Percentiles rank a stretch among this genome's conserved stretches.
Conservation (phyloP, 35 echinoderm and acorn worm genomes). For the Apostichopus californicus region DNA sequence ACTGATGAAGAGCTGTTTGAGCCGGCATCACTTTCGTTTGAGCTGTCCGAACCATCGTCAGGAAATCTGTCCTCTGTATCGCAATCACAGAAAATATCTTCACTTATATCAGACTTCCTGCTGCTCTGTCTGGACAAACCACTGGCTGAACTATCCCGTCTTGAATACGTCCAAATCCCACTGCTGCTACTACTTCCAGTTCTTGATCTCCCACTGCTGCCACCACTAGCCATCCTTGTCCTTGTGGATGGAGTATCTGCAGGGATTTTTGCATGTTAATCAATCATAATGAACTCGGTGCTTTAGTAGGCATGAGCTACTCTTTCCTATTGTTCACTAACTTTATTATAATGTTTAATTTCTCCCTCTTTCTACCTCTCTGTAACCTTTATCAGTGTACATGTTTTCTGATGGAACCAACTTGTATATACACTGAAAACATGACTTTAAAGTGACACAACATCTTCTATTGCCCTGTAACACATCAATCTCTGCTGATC, state of each 20-base stretch:
- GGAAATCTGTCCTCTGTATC: not conserved
- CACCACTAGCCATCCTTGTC: not conserved
- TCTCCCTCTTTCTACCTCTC: too few relatives aligned
- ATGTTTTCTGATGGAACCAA: too few relatives aligned
- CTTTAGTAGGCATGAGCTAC: too few relatives aligned
- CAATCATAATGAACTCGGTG: too few relatives aligned
- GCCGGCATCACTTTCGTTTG: not conserved
- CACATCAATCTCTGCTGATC: too few relatives aligned
- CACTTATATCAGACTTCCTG: not conserved
- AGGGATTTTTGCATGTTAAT: not conserved
- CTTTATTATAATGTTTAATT: too few relatives aligned
- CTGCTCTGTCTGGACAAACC: not conserved
- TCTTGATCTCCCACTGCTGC: not conserved
- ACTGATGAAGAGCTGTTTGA: not conserved
- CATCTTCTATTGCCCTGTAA: too few relatives aligned
- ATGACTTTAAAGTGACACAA: too few relatives aligned
- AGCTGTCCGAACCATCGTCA: conserved; percentile 10
- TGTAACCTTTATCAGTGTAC: too few relatives aligned
- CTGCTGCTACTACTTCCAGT: conserved; percentile 3
- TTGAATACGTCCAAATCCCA: not conserved
- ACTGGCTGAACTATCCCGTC: not conserved
- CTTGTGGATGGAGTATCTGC: not conserved
- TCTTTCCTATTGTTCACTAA: too few relatives aligned
- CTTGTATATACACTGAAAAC: too few relatives aligned
- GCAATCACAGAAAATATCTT: conserved; percentile 11